These are phyloP conservation scores for Platichthys flesus DNA, from an alignment of 2,113 vertebrate genomes.

Conservation along the genomic window DNA sequence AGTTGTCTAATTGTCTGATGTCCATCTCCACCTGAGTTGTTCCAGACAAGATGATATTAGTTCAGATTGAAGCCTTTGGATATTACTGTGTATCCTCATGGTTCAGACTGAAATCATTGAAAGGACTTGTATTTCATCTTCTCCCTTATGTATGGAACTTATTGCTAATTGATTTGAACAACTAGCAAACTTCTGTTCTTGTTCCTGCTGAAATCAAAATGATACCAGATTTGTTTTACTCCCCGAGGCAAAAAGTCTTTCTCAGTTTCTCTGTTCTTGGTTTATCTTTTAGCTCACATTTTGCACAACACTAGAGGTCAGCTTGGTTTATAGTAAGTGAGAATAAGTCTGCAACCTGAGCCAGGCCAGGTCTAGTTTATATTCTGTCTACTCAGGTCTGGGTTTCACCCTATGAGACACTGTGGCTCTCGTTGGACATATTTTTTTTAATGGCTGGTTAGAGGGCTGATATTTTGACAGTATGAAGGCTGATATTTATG, in stretches of 20 bases:
- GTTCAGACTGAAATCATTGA: conserved; percentile 37
- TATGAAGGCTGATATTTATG: too few species aligned
- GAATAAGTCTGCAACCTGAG: neutral
- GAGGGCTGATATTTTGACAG: too few species aligned
- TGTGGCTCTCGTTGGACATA: too few species aligned
- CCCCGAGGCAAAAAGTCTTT: neutral
- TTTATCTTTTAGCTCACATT: neutral
- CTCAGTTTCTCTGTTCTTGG: neutral
- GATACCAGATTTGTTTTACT: neutral
- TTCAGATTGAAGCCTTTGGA: conserved; percentile 42
- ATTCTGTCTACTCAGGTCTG: neutral
- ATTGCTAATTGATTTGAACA: conserved; percentile 41
- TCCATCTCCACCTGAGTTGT: conserved; percentile 38
- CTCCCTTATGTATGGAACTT: conserved; percentile 18
- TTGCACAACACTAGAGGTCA: too few species aligned
- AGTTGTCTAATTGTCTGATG: conserved; percentile 11
- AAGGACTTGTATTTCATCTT: conserved; percentile 9
- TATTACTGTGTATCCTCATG: conserved; percentile 34
- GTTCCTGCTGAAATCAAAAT: neutral
- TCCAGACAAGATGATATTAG: conserved; percentile 38
- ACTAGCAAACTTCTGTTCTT: neutral
- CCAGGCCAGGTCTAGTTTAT: neutral
- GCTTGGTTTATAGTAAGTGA: too few species aligned
- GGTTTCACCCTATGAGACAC: neutral
- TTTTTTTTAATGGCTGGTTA: too few species aligned